Percentiles rank a stretch among this genome's conserved stretches.
Evolutionary conservation across 2,888 invertebrate species (phyloP).

Genomic region (Carabus problematicus): DNA sequence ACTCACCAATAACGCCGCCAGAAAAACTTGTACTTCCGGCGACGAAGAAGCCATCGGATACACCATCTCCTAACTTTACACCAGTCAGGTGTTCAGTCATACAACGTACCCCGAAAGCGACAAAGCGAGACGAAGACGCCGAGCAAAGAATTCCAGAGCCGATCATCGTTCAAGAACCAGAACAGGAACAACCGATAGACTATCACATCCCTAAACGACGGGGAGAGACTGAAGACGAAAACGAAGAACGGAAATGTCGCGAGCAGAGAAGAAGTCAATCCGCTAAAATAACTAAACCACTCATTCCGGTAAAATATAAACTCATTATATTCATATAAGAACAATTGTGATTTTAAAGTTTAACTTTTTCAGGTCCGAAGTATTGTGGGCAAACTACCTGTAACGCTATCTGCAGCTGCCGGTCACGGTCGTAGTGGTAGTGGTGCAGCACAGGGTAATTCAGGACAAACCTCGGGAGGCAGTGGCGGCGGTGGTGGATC

Average conservation of each 20-base stretch:
- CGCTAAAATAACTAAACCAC: constrained; percentile 70
- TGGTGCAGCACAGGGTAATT: constrained; percentile 61
- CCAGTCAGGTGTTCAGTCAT: constrained; percentile 81
- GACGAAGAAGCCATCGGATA: constrained; percentile 58
- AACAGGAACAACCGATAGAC: constrained; percentile 88
- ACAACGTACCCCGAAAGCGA: constrained; percentile 72
- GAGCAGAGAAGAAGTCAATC: constrained; percentile 74
- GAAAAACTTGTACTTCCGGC: constrained; percentile 72
- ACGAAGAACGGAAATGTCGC: constrained; percentile 71
- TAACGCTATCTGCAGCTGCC: constrained; percentile 76
- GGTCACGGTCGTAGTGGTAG: constrained; percentile 77
- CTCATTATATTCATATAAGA: not conserved
- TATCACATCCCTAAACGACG: constrained; percentile 85
- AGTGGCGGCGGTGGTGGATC: constrained; percentile 63
- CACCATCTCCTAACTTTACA: constrained; percentile 53
- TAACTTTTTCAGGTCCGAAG: constrained; percentile 55
- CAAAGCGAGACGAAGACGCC: constrained; percentile 54
- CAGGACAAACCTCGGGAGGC: constrained; percentile 52
- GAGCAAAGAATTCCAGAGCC: constrained; percentile 51
- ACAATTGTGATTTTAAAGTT: not conserved
- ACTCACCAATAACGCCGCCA: constrained; percentile 65
- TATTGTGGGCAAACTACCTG: constrained; percentile 66
- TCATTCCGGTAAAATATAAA: constrained; percentile 62
- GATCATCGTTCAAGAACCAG: constrained; percentile 64
- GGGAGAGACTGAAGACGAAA: constrained; percentile 72